Base-by-base conservation (phyloP, 2,113 vertebrate genomes). In the Loxodonta africana region DNA sequence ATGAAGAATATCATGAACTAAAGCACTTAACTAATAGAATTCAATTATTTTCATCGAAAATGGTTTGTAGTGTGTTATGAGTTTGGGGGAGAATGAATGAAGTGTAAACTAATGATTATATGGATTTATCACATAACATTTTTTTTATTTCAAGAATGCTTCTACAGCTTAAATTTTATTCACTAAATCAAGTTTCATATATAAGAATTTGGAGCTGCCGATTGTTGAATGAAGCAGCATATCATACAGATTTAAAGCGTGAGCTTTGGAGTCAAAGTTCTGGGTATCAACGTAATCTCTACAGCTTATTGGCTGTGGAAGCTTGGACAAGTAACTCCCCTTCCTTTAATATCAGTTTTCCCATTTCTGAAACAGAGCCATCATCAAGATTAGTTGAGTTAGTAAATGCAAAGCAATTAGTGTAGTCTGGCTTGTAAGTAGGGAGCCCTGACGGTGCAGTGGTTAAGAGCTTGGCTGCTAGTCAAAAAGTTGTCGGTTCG, bases 281-380 rank as follows among this genome's bases (percentile, higher is more conserved):
- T 20, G 28, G 18, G 12, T 77, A 88, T 28, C 18, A 73, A 78
- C 88, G 21, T 33, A 2, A 57, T 0, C 3, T 92, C 21, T 82
- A 17, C 2, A n/a, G 48, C 14, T 51, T 33, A 37, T 0, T 20
- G 25, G 0, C 9, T 82, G 9, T 71, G 12, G 23, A 30, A 67
- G 37, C 63, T 76, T n/a, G 8, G 53, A 67, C 5, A 78, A 88
- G 6, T 26, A 85, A 37, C 5, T 63, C 85, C 3, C 25, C 20
- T 23, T 77, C 12, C 23, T 88, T 87, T n/a, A 91, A 44, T 63
- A 87, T 53, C 8, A 57, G 21, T 77, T 90, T 83, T 37, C 46
- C 93, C 4, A 28, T 76, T 60, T 95, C 46, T 74, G 26, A 96
- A 96, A 84, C 21, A 91, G 80, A 67, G 21, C 51, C 48, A 1